A percentile compares a stretch with the other conserved stretches of the same genome.
These are phyloP conservation scores for Plodia interpunctella DNA, from an alignment of 1,140 invertebrate species.

Conservation along the genomic window DNA sequence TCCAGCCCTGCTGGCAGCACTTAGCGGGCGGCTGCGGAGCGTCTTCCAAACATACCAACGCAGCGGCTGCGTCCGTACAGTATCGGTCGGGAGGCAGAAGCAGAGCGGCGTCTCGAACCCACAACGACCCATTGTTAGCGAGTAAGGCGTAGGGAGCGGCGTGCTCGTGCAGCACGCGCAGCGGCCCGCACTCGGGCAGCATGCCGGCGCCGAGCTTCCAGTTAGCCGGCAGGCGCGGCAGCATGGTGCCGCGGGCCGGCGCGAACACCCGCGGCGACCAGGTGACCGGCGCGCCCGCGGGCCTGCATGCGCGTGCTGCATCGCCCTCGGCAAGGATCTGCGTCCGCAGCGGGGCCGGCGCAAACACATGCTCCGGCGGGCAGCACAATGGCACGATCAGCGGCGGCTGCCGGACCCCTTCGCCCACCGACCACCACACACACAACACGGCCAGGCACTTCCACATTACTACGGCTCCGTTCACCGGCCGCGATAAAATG, in stretches of 20 bases:
- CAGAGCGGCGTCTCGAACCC: constrained; percentile 56
- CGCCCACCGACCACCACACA: constrained; percentile 34
- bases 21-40: constrained; percentile 34
- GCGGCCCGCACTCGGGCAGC: constrained; percentile 57
- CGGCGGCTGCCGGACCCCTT: constrained; percentile 40
- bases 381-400: constrained; percentile 78
- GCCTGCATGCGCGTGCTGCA: constrained; percentile 24
- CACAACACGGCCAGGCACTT: constrained; percentile 24
- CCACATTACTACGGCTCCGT: constrained; percentile 23
- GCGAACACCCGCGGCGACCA: constrained; percentile 78
- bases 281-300: constrained; percentile 15
- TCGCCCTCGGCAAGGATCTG: constrained; percentile 20
- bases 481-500: constrained; percentile 8
- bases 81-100: constrained; percentile 71
- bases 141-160: constrained; percentile 69
- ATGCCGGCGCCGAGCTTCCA: constrained; percentile 64
- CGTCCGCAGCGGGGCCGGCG: constrained; percentile 26
- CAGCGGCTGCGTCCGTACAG: constrained; percentile 79
- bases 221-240: constrained; percentile 58
- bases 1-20: constrained; percentile 49
- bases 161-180: constrained; percentile 37
- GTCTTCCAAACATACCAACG: constrained; percentile 77
- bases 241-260: constrained; percentile 39
- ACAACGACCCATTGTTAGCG: constrained; percentile 78
- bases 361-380: constrained; percentile 56